These are phyloP conservation scores for Zosterops pallidus DNA, from an alignment of 2,113 vertebrate genomes.

Conservation along the genomic window DNA sequence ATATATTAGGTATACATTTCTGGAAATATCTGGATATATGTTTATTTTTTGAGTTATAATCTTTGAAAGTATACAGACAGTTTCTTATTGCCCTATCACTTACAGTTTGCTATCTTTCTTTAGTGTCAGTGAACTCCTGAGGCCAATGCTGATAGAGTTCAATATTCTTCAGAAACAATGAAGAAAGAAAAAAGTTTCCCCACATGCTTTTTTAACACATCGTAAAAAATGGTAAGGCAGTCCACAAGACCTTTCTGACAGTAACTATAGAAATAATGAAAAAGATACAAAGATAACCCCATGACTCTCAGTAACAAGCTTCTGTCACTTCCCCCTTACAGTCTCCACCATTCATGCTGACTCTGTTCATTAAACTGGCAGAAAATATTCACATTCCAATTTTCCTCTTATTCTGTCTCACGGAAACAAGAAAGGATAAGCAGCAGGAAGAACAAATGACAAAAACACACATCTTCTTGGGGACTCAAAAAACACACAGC, in stretches of 20 bases:
- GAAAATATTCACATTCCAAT: not conserved
- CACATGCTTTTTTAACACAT: accelerated
- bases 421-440: not conserved
- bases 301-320: not conserved
- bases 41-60: not conserved
- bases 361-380: not conserved
- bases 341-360: not conserved
- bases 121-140: not conserved
- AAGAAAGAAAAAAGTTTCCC: not conserved
- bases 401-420: not conserved
- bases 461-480: not conserved
- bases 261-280: not conserved
- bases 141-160: not conserved
- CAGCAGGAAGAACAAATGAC: not conserved
- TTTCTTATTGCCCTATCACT: not conserved
- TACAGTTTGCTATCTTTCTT: not conserved
- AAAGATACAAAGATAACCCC: not conserved
- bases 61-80: not conserved
- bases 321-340: not conserved
- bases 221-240: not conserved
- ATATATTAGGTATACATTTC: not conserved
- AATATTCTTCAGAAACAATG: not conserved
- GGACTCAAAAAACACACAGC: not conserved
- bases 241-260: not conserved
- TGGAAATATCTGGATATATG: not conserved